Percentiles rank a stretch among this genome's conserved stretches.
phyloP scores from a whole-genome alignment of 2,797 vertebrate genomes.

The Anguilla anguilla region DNA sequence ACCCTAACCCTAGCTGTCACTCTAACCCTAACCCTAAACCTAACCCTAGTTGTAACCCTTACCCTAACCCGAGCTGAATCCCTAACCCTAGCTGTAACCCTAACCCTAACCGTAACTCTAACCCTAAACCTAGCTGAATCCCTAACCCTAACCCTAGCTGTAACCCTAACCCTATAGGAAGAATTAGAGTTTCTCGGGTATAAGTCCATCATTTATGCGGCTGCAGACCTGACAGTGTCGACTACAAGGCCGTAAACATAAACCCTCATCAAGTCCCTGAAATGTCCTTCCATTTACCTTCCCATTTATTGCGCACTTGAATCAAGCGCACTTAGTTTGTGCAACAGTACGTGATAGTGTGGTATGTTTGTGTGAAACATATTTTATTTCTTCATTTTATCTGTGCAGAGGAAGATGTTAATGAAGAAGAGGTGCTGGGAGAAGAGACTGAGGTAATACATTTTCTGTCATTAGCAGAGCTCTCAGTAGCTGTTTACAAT shows the following conservation, averaged over 20 bases:
- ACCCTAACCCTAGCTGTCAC: no score
- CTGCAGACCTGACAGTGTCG: not conserved
- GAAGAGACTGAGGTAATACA: slow-evolving; percentile 65
- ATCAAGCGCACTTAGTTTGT: not conserved
- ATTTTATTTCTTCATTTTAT: slow-evolving; percentile 1
- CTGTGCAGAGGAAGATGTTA: slow-evolving; percentile 60
- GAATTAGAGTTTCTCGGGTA: not conserved
- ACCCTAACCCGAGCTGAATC: no score
- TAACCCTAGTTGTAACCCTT: no score
- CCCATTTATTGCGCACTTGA: not conserved
- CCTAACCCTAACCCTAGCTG: no score
- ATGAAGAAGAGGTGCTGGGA: slow-evolving; percentile 69
- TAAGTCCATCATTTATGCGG: not conserved
- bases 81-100: no score
- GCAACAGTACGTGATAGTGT: not conserved
- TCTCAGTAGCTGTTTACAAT: not conserved
- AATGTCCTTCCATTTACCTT: not conserved
- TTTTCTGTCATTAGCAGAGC: not conserved
- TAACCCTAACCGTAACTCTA: no score
- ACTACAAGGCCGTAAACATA: not conserved
- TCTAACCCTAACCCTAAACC: no score
- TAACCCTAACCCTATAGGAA: not conserved
- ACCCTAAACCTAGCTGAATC: no score
- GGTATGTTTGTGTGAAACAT: not conserved
- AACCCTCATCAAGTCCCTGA: not conserved